phyloP scores from a whole-genome alignment of 2,113 vertebrate species.

The Zootoca vivipara region DNA sequence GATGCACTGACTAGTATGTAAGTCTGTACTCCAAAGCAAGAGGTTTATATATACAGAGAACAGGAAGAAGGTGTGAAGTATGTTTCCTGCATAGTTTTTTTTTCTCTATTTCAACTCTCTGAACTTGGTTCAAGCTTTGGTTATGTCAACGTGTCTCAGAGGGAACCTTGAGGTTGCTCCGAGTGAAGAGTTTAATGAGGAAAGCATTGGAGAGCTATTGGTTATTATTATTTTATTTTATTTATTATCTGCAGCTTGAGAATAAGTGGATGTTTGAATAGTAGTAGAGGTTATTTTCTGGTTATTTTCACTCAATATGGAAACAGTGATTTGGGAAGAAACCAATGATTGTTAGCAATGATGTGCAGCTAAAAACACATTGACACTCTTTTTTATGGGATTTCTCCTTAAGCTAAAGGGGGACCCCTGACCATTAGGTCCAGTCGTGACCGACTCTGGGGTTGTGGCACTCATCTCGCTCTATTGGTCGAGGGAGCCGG shows the following conservation, averaged over 20 bases:
- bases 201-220: neutral
- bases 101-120: neutral
- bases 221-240: neutral
- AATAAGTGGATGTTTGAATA: neutral
- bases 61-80: neutral
- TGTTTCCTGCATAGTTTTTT: neutral
- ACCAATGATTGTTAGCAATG: neutral
- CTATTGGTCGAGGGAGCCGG: no score
- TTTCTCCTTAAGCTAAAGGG: neutral
- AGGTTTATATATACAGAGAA: neutral
- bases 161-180: neutral
- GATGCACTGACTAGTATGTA: neutral
- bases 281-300: neutral
- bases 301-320: neutral
- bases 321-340: neutral
- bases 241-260: neutral
- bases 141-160: neutral
- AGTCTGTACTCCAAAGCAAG: fast-evolving
- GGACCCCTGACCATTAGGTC: no score
- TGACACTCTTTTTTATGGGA: neutral
- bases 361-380: neutral
- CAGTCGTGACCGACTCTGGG: no score
- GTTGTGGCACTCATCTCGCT: no score
- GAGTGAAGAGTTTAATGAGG: neutral
- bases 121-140: neutral